A percentile compares a stretch with the other conserved stretches of the same genome.
Evolutionary conservation across 2,797 vertebrate genomes (phyloP).

Genomic region (Holocentrus rufus): DNA sequence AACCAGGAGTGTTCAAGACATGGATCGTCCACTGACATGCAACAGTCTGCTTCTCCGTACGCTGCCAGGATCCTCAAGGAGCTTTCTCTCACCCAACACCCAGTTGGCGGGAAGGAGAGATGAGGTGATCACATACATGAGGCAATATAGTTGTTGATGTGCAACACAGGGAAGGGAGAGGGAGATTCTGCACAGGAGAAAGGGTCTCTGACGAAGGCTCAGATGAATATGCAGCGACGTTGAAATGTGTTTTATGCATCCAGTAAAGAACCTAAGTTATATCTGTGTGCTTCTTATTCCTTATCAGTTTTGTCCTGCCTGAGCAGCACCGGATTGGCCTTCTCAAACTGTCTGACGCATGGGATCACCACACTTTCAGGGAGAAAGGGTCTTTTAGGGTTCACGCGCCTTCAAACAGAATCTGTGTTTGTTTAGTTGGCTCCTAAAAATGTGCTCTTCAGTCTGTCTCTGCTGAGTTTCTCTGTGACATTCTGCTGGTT

Average conservation of each 20-base stretch:
- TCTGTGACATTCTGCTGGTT: conserved; percentile 43
- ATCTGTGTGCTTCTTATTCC: too few species aligned
- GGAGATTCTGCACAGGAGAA: not conserved
- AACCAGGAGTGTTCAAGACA: conserved; percentile 19
- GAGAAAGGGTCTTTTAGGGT: not conserved
- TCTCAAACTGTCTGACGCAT: too few species aligned
- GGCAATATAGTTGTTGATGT: conserved; percentile 17
- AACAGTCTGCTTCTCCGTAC: conserved; percentile 68
- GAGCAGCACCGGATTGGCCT: too few species aligned
- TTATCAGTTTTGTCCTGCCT: too few species aligned
- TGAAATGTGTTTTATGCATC: too few species aligned
- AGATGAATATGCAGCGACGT: too few species aligned
- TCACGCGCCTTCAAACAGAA: conserved; percentile 24
- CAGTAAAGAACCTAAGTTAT: too few species aligned
- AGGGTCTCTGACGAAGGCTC: not conserved
- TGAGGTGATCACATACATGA: conserved; percentile 14
- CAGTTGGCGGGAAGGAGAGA: conserved; percentile 1
- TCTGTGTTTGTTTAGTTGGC: conserved; percentile 12
- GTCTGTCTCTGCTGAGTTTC: conserved; percentile 28
- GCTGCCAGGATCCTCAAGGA: conserved; percentile 46
- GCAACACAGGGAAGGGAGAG: not conserved
- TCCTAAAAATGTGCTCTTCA: conserved; percentile 19
- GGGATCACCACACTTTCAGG: too few species aligned
- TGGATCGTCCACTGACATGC: conserved; percentile 58
- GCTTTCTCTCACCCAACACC: not conserved